Conservation (phyloP, 2,113 vertebrate species). For the Ictalurus furcatus region DNA sequence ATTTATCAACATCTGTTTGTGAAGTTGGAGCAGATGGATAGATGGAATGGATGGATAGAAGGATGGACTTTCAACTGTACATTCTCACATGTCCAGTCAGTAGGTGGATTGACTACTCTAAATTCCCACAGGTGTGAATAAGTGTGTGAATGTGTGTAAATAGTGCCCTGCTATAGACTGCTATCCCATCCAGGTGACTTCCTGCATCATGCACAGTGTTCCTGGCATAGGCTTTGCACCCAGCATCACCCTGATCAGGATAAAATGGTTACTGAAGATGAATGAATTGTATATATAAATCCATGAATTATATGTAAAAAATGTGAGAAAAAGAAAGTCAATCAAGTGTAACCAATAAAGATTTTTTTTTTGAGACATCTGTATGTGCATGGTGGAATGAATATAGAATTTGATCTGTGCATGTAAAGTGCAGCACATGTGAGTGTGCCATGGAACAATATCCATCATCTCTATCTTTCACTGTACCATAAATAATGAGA, state of each 20-base stretch:
- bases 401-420: background rate
- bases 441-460: conserved; percentile 5
- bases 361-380: background rate
- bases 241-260: background rate
- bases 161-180: background rate
- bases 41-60: too few relatives aligned
- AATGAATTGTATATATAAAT: background rate
- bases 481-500: background rate
- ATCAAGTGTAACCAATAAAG: background rate
- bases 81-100: background rate
- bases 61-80: too few relatives aligned
- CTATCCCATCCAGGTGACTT: background rate
- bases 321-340: background rate
- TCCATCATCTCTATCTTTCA: background rate
- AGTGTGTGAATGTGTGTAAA: background rate
- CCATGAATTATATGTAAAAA: background rate
- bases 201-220: background rate
- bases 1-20: background rate
- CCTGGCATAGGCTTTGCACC: too few relatives aligned
- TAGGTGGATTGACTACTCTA: background rate
- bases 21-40: background rate
- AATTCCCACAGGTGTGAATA: background rate
- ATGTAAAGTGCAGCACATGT: background rate
- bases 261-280: background rate
- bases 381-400: background rate